These are phyloP conservation scores for Megaceryle alcyon DNA, from an alignment of 2,797 vertebrate species.

Conservation along the genomic window DNA sequence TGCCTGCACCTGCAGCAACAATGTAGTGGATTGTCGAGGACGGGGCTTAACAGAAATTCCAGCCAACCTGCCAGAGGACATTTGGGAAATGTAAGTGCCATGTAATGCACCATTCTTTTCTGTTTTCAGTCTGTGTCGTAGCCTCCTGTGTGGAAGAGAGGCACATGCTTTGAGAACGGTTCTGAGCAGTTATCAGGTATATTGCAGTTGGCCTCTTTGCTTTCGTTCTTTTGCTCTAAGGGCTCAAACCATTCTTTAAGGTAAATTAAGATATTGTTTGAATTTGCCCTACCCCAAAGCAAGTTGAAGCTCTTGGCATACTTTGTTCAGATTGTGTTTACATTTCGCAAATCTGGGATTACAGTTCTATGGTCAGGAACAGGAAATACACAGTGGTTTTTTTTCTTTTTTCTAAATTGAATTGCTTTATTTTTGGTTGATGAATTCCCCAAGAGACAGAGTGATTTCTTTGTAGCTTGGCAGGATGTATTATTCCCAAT, in stretches of 20 bases:
- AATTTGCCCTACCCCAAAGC: neutral
- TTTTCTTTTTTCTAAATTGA: neutral
- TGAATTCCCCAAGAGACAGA: neutral
- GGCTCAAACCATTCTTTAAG: neutral
- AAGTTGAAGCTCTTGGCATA: neutral
- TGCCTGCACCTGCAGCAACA: conserved; percentile 95
- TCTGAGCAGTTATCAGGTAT: neutral
- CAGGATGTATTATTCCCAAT: neutral
- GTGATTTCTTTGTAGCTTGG: neutral
- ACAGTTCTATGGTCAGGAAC: neutral
- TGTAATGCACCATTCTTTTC: neutral
- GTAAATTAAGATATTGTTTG: neutral
- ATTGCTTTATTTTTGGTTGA: neutral
- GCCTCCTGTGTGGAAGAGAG: neutral
- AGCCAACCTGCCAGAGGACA: conserved; percentile 92
- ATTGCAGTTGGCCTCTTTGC: neutral
- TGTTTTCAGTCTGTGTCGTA: accelerated
- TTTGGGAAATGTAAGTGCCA: conserved; percentile 93
- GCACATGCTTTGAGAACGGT: accelerated
- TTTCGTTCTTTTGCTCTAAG: neutral
- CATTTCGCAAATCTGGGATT: neutral
- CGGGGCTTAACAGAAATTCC: conserved; percentile 93
- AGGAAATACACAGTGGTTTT: neutral
- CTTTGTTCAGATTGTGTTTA: neutral
- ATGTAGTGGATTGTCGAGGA: conserved; percentile 94